phyloP scores from a whole-genome alignment of 2,888 invertebrate species.

The Orchesella flavescens region DNA sequence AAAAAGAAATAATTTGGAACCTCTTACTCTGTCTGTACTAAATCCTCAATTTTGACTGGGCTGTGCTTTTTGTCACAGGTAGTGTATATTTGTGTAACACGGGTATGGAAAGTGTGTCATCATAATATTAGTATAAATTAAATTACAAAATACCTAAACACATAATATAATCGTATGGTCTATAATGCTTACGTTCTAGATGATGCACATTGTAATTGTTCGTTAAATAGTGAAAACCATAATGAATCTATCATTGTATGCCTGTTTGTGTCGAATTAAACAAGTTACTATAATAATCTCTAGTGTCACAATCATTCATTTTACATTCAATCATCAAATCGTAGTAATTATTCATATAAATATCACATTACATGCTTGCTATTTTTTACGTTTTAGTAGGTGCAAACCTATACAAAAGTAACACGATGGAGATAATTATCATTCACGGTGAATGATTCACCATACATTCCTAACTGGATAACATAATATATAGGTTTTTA shows the following conservation, averaged over 20 bases:
- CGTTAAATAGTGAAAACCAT: constrained; percentile 46
- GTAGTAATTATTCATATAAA: not conserved
- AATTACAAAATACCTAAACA: constrained; percentile 17
- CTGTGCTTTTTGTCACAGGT: constrained; percentile 58
- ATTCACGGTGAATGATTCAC: too few relatives aligned
- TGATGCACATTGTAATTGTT: constrained; percentile 55
- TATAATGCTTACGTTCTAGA: constrained; percentile 22
- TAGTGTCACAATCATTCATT: not conserved
- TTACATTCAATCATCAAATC: not conserved
- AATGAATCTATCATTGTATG: constrained; percentile 51
- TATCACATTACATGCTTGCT: not conserved
- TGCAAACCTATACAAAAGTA: too few relatives aligned
- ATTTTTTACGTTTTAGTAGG: too few relatives aligned
- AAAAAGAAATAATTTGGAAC: constrained; percentile 40
- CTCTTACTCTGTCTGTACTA: constrained; percentile 64
- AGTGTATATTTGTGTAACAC: constrained; percentile 53
- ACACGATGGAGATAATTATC: too few relatives aligned
- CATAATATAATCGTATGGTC: not conserved
- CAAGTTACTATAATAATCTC: constrained; percentile 30
- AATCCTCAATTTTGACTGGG: constrained; percentile 61
- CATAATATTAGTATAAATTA: constrained; percentile 46
- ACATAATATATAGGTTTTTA: too few relatives aligned
- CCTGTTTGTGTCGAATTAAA: constrained; percentile 49
- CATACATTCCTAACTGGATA: too few relatives aligned
- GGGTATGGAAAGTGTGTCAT: too few relatives aligned